Percentiles rank a stretch among this genome's conserved stretches.
phyloP scores from a whole-genome alignment of 2,888 invertebrate genomes.

The Acholoe squamosa region DNA sequence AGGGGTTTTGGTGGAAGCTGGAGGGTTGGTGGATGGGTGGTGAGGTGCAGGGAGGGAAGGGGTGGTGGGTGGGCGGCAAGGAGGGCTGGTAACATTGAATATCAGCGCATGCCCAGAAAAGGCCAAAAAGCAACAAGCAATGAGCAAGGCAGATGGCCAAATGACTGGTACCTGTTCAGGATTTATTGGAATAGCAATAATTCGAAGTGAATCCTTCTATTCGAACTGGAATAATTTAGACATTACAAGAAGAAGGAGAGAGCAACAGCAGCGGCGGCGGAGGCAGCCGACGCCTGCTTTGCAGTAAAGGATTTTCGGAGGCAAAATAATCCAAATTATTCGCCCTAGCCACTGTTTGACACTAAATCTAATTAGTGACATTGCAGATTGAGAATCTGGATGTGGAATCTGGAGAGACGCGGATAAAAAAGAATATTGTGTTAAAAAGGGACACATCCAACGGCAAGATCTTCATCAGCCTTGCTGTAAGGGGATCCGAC shows the following conservation, averaged over 20 bases:
- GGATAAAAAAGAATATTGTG: background rate
- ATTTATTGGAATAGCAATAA: constrained; percentile 57
- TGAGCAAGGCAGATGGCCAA: constrained; percentile 55
- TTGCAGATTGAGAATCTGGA: constrained; percentile 50
- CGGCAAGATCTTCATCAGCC: constrained; percentile 38
- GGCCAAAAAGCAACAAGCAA: constrained; percentile 54
- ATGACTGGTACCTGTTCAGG: constrained; percentile 56
- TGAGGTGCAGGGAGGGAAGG: background rate
- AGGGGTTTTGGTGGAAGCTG: constrained; percentile 14
- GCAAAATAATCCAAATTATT: constrained; percentile 54
- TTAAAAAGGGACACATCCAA: constrained; percentile 31
- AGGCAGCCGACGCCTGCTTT: background rate
- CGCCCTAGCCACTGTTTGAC: constrained; percentile 49
- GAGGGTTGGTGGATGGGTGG: constrained; percentile 3
- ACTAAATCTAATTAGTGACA: constrained; percentile 55
- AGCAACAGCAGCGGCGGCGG: background rate
- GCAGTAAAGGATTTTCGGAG: constrained; percentile 43
- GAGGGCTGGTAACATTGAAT: constrained; percentile 39
- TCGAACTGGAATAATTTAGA: constrained; percentile 55
- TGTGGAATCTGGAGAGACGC: constrained; percentile 27
- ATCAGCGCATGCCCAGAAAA: constrained; percentile 43
- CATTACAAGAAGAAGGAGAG: constrained; percentile 30
- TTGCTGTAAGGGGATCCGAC: constrained; percentile 22
- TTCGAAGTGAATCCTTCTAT: constrained; percentile 57
- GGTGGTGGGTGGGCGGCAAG: background rate